These are phyloP conservation scores for Terrapene triunguis DNA, from an alignment of 2,113 vertebrate genomes.

Conservation along the genomic window DNA sequence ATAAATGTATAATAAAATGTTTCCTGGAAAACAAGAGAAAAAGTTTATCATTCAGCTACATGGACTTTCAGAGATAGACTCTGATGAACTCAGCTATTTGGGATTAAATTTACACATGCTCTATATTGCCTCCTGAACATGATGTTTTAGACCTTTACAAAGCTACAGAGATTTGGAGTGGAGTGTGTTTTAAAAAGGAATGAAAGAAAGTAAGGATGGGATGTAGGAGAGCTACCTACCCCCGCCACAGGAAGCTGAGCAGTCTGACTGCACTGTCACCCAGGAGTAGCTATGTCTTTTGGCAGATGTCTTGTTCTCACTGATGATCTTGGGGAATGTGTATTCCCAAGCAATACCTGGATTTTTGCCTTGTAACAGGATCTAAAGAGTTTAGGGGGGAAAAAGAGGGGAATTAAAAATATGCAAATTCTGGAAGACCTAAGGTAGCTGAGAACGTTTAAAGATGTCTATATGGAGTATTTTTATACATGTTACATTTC, in stretches of 20 bases:
- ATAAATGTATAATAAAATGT: not conserved
- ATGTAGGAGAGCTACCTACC: conserved; percentile 77
- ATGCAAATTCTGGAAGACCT: not conserved
- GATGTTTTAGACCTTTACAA: not conserved
- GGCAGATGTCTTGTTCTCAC: conserved; percentile 73
- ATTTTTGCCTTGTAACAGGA: conserved; percentile 96
- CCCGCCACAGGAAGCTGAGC: conserved; percentile 92
- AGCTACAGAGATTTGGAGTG: not conserved
- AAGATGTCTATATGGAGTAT: not conserved
- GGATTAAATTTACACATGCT: not conserved
- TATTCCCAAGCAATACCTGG: conserved; percentile 95
- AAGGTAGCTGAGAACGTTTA: not conserved
- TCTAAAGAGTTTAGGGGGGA: conserved; percentile 73
- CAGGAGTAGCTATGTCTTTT: conserved; percentile 87
- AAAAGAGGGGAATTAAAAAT: not conserved
- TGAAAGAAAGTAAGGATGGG: not conserved
- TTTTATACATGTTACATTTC: not conserved
- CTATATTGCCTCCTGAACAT: not conserved
- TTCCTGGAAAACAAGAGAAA: not conserved
- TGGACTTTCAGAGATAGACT: not conserved
- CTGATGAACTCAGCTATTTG: not conserved
- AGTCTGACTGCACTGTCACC: conserved; percentile 89
- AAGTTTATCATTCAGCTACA: not conserved
- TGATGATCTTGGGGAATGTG: conserved; percentile 83
- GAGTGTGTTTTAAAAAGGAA: not conserved